A percentile compares a stretch with the other conserved stretches of the same genome.
phyloP scores from a whole-genome alignment of 2,888 invertebrate genomes.

The Scaeva pyrastri region DNA sequence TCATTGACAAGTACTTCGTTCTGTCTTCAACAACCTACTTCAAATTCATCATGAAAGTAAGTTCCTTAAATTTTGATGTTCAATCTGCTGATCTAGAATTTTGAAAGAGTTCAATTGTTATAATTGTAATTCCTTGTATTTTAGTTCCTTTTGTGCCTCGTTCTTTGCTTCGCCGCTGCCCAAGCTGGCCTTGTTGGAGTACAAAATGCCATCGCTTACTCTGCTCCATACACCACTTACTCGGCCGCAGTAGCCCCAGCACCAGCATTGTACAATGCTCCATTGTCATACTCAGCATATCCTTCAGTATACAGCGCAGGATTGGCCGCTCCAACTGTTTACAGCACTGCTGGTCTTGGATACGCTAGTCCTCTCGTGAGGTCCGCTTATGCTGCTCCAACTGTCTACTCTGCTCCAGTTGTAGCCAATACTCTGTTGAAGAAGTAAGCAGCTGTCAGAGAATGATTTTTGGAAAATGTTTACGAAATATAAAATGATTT shows the following conservation, averaged over 20 bases:
- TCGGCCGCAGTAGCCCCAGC: slow-evolving; percentile 22
- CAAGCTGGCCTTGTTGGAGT: slow-evolving; percentile 45
- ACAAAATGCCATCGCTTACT: slow-evolving; percentile 45
- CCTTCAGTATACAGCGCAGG: slow-evolving; percentile 37
- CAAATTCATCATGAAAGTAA: slow-evolving; percentile 23
- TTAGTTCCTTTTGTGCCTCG: slow-evolving; percentile 61
- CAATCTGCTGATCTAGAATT: not conserved
- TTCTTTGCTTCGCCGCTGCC: slow-evolving; percentile 48
- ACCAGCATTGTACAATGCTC: slow-evolving; percentile 27
- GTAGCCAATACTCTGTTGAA: slow-evolving; percentile 40
- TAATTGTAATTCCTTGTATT: slow-evolving; percentile 1
- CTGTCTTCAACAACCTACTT: not conserved
- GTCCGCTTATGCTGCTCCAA: slow-evolving; percentile 42
- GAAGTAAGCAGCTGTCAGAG: slow-evolving; percentile 38
- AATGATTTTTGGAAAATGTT: not conserved
- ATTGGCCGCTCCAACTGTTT: slow-evolving; percentile 45
- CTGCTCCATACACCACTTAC: slow-evolving; percentile 7
- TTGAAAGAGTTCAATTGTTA: not conserved
- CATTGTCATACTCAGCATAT: slow-evolving; percentile 16
- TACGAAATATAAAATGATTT: not conserved
- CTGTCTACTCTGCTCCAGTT: slow-evolving; percentile 45
- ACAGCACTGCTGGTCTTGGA: slow-evolving; percentile 23
- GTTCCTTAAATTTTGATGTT: not conserved
- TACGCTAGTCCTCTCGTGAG: slow-evolving; percentile 35
- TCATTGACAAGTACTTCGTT: slow-evolving; percentile 10